Base-by-base conservation (phyloP, 1,140 invertebrate species). In the Periplaneta americana region DNA sequence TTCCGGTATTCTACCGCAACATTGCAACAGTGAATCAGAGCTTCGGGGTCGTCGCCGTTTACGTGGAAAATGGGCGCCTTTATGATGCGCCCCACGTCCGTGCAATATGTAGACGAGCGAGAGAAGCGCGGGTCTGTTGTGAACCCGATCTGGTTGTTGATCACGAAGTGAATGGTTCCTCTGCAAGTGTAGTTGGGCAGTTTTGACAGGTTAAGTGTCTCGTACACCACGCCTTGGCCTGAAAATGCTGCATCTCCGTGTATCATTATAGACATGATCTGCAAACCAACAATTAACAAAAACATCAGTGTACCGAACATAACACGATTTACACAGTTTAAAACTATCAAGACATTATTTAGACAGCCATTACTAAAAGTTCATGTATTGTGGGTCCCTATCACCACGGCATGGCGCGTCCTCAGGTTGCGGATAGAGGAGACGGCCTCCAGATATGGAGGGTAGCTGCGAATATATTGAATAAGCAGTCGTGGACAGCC, bases 31-130 rank as follows among this genome's bases (percentile, higher is more conserved):
- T 96, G 92, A 33, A 95, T 91, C 13, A 97, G 96, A 34, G 96
- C 96, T 87, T 99, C 97, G 0, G 96, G 95, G 88, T 98, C 95
- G 86, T 99, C 97, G 28, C 92, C 94, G 87, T 99, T 98, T 0
- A 99, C 96, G 86, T 99, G 98, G 86, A 99, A 95, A 80, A 99
- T 96, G 0, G 98, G 98, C 22, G 96, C 96, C 84, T 95, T 94
- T 0, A 98, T 93, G 31, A 97, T 94, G 83, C 96, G 92, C 1
- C 95, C 97, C 35, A 98, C 93, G 87, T 98, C 97, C 84, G 89
- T 94, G 81, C 92, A 94, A 84, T 93, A 93, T 0, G 88, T 88
- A 31, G 92, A 92, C 35, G 93, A 93, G 78, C 93, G 89, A 0
- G 91, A 90, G 84, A 92, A 93, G 34, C 95, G 89, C 4, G 97